These are phyloP conservation scores for Caenorhabditis macrosperma DNA, from an alignment of 2,888 invertebrate species.

Conservation along the genomic window DNA sequence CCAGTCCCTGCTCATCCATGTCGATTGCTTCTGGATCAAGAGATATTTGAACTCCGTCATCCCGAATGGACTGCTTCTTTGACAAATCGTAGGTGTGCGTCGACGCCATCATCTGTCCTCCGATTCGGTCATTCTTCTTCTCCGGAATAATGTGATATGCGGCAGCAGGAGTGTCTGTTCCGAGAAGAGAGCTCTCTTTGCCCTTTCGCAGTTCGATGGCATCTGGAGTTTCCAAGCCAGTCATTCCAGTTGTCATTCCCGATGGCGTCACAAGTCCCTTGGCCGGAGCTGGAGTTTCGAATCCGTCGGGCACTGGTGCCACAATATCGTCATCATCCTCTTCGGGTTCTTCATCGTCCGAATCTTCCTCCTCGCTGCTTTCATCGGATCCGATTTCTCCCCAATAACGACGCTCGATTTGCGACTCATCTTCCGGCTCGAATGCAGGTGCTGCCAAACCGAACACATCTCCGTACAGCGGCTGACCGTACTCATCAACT, in stretches of 20 bases:
- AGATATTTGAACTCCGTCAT: conserved; percentile 89
- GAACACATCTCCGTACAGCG: conserved; percentile 98
- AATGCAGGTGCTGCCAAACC: conserved; percentile 84
- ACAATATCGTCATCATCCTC: conserved; percentile 58
- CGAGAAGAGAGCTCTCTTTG: conserved; percentile 84
- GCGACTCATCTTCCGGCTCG: conserved; percentile 86
- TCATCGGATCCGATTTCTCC: conserved; percentile 96
- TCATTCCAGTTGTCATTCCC: conserved; percentile 78
- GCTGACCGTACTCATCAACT: conserved; percentile 97
- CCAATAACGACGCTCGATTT: conserved; percentile 95
- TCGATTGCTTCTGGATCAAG: conserved; percentile 89
- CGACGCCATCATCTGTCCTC: conserved; percentile 89
- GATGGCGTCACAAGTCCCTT: conserved; percentile 67
- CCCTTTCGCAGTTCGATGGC: conserved; percentile 97
- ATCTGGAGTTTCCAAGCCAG: conserved; percentile 93
- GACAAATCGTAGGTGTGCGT: conserved; percentile 97
- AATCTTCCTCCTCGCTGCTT: conserved; percentile 79
- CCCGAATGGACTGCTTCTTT: conserved; percentile 68
- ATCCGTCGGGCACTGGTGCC: conserved; percentile 53
- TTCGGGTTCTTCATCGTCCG: conserved; percentile 73
- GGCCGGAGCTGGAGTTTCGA: conserved; percentile 66
- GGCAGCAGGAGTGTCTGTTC: conserved; percentile 82
- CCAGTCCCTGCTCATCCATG: conserved; percentile 86
- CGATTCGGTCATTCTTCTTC: conserved; percentile 90
- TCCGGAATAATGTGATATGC: conserved; percentile 96